Conservation (phyloP, 1,140 invertebrate species). For the Drosophila prosaltans region DNA sequence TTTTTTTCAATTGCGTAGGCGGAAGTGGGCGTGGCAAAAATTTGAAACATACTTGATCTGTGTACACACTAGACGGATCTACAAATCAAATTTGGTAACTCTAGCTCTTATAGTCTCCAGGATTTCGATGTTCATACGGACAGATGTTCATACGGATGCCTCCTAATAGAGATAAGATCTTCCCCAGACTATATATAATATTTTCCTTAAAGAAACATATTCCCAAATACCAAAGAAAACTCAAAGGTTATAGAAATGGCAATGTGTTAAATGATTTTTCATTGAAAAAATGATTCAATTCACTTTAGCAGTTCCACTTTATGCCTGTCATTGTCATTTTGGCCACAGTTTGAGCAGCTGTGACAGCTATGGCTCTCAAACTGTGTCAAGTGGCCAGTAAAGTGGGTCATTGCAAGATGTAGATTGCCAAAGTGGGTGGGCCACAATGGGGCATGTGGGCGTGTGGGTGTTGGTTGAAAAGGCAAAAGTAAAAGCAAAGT, state of each 20-base stretch:
- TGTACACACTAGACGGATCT: too few relatives aligned
- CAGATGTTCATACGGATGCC: too few relatives aligned
- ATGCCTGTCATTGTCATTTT: slow-evolving; percentile 19
- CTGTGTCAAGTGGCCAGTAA: slow-evolving; percentile 71
- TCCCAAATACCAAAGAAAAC: not conserved
- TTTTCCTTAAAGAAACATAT: too few relatives aligned
- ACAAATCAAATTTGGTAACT: too few relatives aligned
- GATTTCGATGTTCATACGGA: too few relatives aligned
- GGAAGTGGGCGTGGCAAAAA: too few relatives aligned
- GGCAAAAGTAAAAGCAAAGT: slow-evolving; percentile 35
- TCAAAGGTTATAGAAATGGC: not conserved
- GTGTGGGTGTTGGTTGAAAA: not conserved
- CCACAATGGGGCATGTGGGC: not conserved
- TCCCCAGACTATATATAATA: too few relatives aligned
- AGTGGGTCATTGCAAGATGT: slow-evolving; percentile 63
- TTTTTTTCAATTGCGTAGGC: too few relatives aligned
- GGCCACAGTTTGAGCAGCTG: slow-evolving; percentile 52
- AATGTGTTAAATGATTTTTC: not conserved
- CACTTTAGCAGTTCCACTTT: slow-evolving; percentile 7
- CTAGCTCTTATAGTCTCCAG: too few relatives aligned
- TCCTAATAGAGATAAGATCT: too few relatives aligned
- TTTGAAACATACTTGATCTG: too few relatives aligned
- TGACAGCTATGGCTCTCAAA: slow-evolving; percentile 72
- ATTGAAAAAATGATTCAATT: slow-evolving; percentile 5
- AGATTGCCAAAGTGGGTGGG: slow-evolving; percentile 9